Evolutionary conservation across 1,140 invertebrate genomes (phyloP).

Genomic region (Bombus confusus): DNA sequence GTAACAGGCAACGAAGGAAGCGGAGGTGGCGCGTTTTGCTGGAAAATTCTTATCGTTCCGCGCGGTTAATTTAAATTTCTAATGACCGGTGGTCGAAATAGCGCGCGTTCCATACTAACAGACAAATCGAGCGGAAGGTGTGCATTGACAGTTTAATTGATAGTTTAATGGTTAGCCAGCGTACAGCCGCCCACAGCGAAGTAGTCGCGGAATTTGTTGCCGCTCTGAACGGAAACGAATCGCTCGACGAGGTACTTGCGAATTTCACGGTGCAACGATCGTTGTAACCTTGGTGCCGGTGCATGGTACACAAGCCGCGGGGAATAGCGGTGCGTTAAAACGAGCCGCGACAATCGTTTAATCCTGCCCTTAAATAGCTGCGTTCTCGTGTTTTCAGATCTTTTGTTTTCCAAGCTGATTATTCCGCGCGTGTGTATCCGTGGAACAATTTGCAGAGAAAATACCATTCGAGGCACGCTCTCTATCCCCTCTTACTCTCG

Average conservation of each 20-base stretch:
- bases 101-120: background rate
- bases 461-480: too few relatives aligned
- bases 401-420: background rate
- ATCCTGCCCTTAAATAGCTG: background rate
- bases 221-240: background rate
- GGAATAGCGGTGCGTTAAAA: constrained; percentile 3
- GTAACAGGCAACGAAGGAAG: background rate
- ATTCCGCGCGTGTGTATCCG: background rate
- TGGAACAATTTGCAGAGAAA: background rate
- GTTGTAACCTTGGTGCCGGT: background rate
- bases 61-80: constrained; percentile 39
- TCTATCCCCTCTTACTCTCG: background rate
- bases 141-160: background rate
- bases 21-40: background rate
- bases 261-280: constrained; percentile 8
- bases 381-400: background rate
- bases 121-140: background rate
- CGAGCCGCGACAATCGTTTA: constrained; percentile 8
- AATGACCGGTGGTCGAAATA: constrained; percentile 26
- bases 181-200: too few relatives aligned
- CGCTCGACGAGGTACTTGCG: constrained; percentile 1
- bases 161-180: background rate
- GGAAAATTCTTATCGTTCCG: constrained; percentile 26
- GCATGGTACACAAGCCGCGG: background rate
- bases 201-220: background rate